Evolutionary conservation across 2,797 vertebrate species (phyloP), one percentile per base, ranked within the genome.

Genomic region (Staurois parvus): DNA sequence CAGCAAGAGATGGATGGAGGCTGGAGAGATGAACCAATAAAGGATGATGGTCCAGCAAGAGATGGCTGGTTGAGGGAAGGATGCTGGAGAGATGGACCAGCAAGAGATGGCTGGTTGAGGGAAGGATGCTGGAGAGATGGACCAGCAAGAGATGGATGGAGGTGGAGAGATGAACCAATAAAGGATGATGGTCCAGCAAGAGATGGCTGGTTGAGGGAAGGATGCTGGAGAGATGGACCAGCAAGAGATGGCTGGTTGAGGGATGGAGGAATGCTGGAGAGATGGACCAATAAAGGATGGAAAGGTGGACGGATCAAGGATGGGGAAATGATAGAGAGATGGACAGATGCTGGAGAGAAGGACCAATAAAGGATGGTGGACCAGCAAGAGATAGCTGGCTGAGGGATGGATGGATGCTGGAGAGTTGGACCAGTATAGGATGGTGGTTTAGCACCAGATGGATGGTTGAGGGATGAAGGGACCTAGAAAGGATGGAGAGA

Each of bases 171-270:
- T 48, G 26, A 11, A 42, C 40, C 37, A n/a, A n/a, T n/a, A n/a
- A 85, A 72, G 88, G 83, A 74, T 42, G 67, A 30, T 67, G 52
- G n/a, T n/a, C n/a, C n/a, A n/a, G n/a, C n/a, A 19, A 34, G 67
- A 26, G n/a, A 8, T 32, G 1, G 0, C 29, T 29, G n/a, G 24
- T 64, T 45, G 81, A 11, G n/a, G 1, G 10, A 10, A 42, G 3
- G 67, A 77, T 56, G 76, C 42, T 76, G 69, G 42, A 48, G 42
- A 67, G 68, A 68, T 48, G 26, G 40, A 40, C 3, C 37, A 85
- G 75, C 2, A 10, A 42, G 40, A 42, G 40, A 42, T 42, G 11
- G 40, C 2, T 2, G 40, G 40, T n/a, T n/a, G n/a, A n/a, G n/a
- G n/a, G n/a, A 42, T 42, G 40, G 10, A 42, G 40, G 40, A 3